Evolutionary conservation across 2,888 invertebrate genomes (phyloP), one percentile per base, ranked within the genome.

Genomic region (Pandemis heparana): DNA sequence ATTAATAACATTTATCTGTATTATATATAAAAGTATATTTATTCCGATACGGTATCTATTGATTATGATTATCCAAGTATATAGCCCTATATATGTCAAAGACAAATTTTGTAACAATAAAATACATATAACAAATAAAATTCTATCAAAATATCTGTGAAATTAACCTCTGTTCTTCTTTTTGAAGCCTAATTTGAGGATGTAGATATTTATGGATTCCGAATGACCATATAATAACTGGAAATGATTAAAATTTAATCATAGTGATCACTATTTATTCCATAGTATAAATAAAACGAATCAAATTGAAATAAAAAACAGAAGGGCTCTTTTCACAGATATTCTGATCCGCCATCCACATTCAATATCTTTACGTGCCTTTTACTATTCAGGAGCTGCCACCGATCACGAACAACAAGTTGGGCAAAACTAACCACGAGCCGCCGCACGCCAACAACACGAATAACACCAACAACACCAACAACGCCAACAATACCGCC

Each of bases 391-490:
- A 95, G 95, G 95, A 95, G 81, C 84, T 95, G 76, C 94, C 94
- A 53, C 94, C 94, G 59, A 92, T 94, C 69, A 91, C 85, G 48
- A 92, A 92, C 84, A 93, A 92, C 87, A 94, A 93, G 79, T 63
- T 85, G 60, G 80, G 80, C 78, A 86, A 77, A 72, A 80, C 86
- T 78, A 83, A 87, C 80, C 80, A 74, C 77, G 76, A 62, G 76
- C 74, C 67, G 75, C 72, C 69, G 77, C 23, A 46, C 84, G 46
- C 79, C 83, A 70, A 79, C 84, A 5, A 83, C 84, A 65, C 74
- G 81, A 48, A 60, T 32, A 43, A 69, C 56, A 48, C 75, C 59
- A 73, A 72, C 62, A 75, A 76, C 71, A 38, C 78, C n/a, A 65
- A 83, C 75, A 78, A 79, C 76, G 74, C 79, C n/a, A 65, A 83